A percentile compares a stretch with the other conserved stretches of the same genome.
Conservation (phyloP, 2,797 vertebrate genomes). For the Sebastes flavidus region DNA sequence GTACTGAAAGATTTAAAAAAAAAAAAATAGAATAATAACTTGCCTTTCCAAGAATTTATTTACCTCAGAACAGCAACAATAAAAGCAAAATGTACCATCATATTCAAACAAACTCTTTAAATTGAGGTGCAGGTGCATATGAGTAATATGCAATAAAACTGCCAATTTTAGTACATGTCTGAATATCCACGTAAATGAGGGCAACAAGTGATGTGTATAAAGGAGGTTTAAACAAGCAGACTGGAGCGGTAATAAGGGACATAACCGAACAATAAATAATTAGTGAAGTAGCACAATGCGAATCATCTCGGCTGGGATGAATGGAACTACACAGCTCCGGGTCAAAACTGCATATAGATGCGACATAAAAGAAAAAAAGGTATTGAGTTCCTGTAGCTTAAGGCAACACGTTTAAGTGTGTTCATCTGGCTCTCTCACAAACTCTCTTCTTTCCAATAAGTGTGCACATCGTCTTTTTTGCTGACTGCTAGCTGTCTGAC, state of each 20-base stretch:
- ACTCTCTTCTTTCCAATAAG: no score
- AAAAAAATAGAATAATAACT: no score
- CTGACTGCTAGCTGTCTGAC: conserved; percentile 30
- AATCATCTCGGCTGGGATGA: neutral
- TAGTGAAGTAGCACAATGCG: neutral
- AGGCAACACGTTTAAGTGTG: neutral
- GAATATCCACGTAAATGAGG: neutral
- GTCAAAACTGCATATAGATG: neutral
- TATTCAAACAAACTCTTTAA: no score
- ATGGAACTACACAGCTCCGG: neutral
- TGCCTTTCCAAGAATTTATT: no score
- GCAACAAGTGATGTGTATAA: neutral
- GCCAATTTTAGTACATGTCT: neutral
- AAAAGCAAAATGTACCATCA: no score
- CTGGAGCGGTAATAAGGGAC: neutral
- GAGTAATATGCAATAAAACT: no score
- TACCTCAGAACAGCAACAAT: no score
- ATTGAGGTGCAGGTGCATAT: no score
- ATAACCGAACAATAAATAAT: neutral
- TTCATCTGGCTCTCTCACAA: neutral
- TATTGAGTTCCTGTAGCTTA: neutral
- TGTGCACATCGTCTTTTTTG: neutral
- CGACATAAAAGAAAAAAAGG: neutral
- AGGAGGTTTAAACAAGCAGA: neutral
- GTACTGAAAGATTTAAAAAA: no score